phyloP scores from a whole-genome alignment of 2,888 invertebrate genomes.

The Cantharis nigra region DNA sequence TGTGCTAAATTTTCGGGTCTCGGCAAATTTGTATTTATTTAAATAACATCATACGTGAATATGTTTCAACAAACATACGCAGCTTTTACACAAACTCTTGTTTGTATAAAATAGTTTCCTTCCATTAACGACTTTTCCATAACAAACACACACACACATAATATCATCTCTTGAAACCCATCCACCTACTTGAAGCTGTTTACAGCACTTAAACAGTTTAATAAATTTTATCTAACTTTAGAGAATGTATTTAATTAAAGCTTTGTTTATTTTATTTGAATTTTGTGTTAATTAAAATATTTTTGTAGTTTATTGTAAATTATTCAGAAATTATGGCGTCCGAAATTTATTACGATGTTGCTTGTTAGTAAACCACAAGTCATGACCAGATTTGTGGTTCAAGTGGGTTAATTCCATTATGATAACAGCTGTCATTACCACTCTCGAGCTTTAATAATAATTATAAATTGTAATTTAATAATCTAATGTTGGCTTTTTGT shows the following conservation, averaged over 20 bases:
- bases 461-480: background rate
- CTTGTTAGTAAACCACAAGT: constrained; percentile 20
- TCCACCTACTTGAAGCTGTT: background rate
- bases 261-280: background rate
- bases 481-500: constrained; percentile 1
- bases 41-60: background rate
- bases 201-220: background rate
- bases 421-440: constrained; percentile 19
- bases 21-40: background rate
- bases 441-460: background rate
- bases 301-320: background rate
- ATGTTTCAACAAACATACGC: background rate
- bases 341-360: constrained; percentile 1
- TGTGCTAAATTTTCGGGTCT: background rate
- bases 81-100: background rate
- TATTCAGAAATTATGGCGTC: background rate
- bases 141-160: background rate
- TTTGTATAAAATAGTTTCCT: background rate
- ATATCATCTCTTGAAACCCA: background rate
- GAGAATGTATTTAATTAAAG: background rate
- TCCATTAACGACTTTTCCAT: background rate
- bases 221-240: background rate
- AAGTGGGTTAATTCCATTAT: constrained; percentile 24
- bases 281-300: background rate
- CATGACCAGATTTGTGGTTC: constrained; percentile 24